Base-by-base conservation (phyloP, 1,140 invertebrate species). In the Aphidius gifuensis region DNA sequence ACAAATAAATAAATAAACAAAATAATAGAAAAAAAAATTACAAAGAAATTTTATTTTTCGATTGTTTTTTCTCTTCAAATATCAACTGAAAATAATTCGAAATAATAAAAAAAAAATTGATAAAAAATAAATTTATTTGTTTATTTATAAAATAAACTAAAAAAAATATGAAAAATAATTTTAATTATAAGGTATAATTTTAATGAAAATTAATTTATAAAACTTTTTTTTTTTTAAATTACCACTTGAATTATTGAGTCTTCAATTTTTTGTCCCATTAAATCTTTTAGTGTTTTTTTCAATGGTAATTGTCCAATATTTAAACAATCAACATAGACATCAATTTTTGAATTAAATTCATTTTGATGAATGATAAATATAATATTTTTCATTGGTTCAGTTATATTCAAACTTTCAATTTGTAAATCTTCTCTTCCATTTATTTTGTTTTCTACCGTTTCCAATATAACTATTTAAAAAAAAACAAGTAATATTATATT, bases 311-410 rank as follows among this genome's bases (percentile, higher is more conserved):
- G 78, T 4, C 85, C 86, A 60, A 84, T 82, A 21, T 80, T 78
- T 39, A 74, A 66, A 66, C 86, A 88, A 65, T 87, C 83, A n/a
- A 86, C 73, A 67, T 85, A 87, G 2, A 88, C 67, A 39, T 83
- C 82, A 5, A 84, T 75, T 60, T 81, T 77, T 5, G 83, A 80
- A 7, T 80, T 77, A 1, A 80, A 79, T 66, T 83, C 77, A 5
- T 66, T 71, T 68, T 87, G 87, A 62, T 83, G 80, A 1, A 88
- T 71, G 3, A 79, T 65, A 9, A 88, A 59, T 6, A 87, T 71
- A 4, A 88, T 64, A 21, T 78, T 84, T 53, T 81, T 80, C 9
- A 85, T 78, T 1, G 80, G 73, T 6, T 80, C 72, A 2, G 80
- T 70, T 4, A 84, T 78, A 32, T 79, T 75, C 9, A 86, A 66